These are phyloP conservation scores for Lateolabrax maculatus DNA, from an alignment of 2,797 vertebrate species.

Conservation along the genomic window DNA sequence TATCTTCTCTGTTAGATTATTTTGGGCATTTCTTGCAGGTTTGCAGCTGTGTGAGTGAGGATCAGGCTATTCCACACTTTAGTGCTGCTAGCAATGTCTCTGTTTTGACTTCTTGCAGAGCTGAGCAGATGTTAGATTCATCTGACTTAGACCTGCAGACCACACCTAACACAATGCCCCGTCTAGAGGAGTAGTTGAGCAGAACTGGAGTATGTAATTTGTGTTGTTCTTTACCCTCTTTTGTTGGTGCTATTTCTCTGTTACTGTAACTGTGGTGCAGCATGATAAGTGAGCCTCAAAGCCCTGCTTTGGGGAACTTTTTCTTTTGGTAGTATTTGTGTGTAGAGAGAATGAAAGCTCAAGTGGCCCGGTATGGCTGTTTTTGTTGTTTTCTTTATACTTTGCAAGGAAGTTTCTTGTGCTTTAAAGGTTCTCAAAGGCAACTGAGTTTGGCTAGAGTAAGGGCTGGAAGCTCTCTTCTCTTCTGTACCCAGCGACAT, in stretches of 20 bases:
- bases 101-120: constrained; percentile 11
- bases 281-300: not conserved
- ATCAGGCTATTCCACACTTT: constrained; percentile 4
- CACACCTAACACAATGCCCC: not conserved
- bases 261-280: not conserved
- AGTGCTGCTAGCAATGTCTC: no score
- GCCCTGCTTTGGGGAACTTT: not conserved
- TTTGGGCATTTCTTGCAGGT: constrained; percentile 13
- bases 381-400: not conserved
- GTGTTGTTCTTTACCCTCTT: not conserved
- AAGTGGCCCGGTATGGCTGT: not conserved
- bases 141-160: not conserved
- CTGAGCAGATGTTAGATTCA: constrained; percentile 6
- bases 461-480: not conserved
- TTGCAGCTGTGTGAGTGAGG: not conserved
- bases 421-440: constrained; percentile 12
- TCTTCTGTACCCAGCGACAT: no score
- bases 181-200: not conserved
- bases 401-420: constrained; percentile 12
- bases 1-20: constrained; percentile 6
- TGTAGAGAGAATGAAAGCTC: constrained; percentile 14
- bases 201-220: not conserved
- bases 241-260: not conserved
- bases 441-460: not conserved
- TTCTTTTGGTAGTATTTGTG: not conserved